Percentiles rank a stretch among this genome's conserved stretches.
Evolutionary conservation across 2,797 vertebrate species (phyloP).

Genomic region (Knipowitschia caucasica): DNA sequence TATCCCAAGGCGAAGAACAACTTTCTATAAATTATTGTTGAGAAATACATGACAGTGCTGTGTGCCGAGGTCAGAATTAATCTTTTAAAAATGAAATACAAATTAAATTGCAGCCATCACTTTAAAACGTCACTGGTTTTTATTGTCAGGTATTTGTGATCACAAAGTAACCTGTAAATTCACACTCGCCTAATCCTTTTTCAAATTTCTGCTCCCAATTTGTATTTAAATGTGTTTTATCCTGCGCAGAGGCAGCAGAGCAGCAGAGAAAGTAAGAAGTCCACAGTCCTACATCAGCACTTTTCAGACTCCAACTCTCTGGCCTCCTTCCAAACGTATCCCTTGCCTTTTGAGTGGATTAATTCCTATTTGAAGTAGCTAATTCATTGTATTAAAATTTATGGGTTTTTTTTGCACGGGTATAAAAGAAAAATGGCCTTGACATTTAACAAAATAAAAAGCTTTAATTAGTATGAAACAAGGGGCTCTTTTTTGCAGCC

Average conservation of each 20-base stretch:
- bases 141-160: slow-evolving; percentile 31
- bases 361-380: slow-evolving; percentile 24
- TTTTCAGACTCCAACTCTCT: slow-evolving; percentile 1
- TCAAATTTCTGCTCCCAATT: neutral
- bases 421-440: neutral
- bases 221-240: slow-evolving; percentile 23
- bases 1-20: too few relatives aligned
- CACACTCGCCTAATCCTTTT: slow-evolving; percentile 37
- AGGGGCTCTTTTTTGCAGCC: neutral
- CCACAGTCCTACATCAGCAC: slow-evolving; percentile 6
- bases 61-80: too few relatives aligned
- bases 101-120: too few relatives aligned
- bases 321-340: slow-evolving; percentile 35
- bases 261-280: slow-evolving; percentile 19
- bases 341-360: slow-evolving; percentile 37
- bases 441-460: slow-evolving; percentile 13
- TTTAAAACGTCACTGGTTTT: too few relatives aligned
- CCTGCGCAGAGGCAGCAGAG: slow-evolving; percentile 21
- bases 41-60: too few relatives aligned
- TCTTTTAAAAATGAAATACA: too few relatives aligned
- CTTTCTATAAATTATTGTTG: too few relatives aligned
- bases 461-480: slow-evolving; percentile 16
- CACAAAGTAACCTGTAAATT: slow-evolving; percentile 32
- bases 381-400: neutral
- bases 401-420: neutral